These are phyloP conservation scores for Thaumatotibia leucotreta DNA, from an alignment of 1,140 invertebrate genomes.

Conservation along the genomic window DNA sequence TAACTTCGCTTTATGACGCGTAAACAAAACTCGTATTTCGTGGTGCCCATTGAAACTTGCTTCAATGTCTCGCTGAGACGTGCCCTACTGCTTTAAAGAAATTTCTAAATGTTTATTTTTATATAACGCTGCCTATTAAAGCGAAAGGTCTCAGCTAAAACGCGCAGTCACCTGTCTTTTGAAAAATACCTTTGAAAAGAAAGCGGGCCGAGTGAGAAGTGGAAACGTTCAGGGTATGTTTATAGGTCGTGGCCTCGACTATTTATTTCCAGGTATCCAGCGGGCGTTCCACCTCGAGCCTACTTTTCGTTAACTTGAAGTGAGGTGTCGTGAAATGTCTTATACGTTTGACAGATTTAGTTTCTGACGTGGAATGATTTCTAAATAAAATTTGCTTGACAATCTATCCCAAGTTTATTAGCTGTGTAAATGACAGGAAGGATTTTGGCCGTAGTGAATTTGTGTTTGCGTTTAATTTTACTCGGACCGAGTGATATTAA, in stretches of 20 bases:
- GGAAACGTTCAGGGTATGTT: slow-evolving; percentile 24
- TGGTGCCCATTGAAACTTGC: slow-evolving; percentile 17
- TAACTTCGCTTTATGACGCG: slow-evolving; percentile 10
- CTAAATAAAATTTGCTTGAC: not conserved
- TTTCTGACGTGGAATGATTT: not conserved
- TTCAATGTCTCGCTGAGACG: slow-evolving; percentile 14
- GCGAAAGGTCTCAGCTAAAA: slow-evolving; percentile 18
- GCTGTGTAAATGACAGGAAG: not conserved
- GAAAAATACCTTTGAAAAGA: slow-evolving; percentile 27
- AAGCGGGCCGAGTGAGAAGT: slow-evolving; percentile 23
- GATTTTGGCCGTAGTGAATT: not conserved
- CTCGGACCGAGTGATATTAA: not conserved
- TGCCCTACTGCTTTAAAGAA: not conserved
- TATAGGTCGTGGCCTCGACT: slow-evolving; percentile 28
- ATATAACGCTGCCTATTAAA: slow-evolving; percentile 3
- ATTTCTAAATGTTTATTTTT: slow-evolving; percentile 29
- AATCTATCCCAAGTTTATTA: not conserved
- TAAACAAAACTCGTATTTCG: slow-evolving; percentile 13
- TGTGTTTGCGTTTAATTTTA: slow-evolving; percentile 9
- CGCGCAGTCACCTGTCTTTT: slow-evolving; percentile 28
- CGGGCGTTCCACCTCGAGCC: not conserved
- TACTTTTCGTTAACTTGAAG: slow-evolving; percentile 6
- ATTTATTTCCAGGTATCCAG: slow-evolving; percentile 12
- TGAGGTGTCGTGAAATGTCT: not conserved
- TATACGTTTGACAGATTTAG: not conserved